Base-by-base conservation (phyloP, 2,888 invertebrate genomes). In the Diaphora mendica region DNA sequence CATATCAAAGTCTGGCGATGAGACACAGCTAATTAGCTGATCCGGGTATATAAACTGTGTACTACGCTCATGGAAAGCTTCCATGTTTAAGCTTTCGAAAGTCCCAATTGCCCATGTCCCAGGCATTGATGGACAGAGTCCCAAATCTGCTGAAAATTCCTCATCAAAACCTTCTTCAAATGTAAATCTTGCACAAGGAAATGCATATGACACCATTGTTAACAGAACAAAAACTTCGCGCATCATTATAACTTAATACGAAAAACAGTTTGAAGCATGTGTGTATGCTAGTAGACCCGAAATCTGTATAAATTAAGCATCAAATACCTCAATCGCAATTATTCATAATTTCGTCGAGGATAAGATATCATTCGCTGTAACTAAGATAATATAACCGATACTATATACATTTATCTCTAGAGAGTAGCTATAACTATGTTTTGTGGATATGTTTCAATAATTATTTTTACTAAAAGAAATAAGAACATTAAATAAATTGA, bases 81-180 rank as follows among this genome's bases (percentile, higher is more conserved):
- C 5, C 23, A 65, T 51, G 0, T 51, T 20, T 39, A 51, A 15
- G 39, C 51, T 65, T 26, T 51, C 11, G n/a, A 39, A 71, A 33
- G 9, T 65, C 8, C 65, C 65, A 35, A 65, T 20, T 5, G 39
- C 26, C 71, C 71, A 71, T 55, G 48, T 20, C 7, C 4, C 4
- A n/a, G 11, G 3, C 7, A 23, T 3, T 20, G 5, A 26, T 30
- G 26, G 2, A 62, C 70, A 70, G 1, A 30, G 26, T 20, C 65
- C 64, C 26, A 17, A 13, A 15, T 48, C 65, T 23, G 70, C 11
- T 81, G 73, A 79, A 69, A 92, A 92, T 17, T 82, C 76, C 3
- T 80, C 79, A 1, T 87, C 79, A 55, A 85, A 88, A 13, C 84
- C 81, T 8, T 87, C 81, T 74, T 89, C 89, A 70, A 92, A 92